Base-by-base conservation (phyloP, 1,140 invertebrate genomes). In the Drosophila kurseongensis region DNA sequence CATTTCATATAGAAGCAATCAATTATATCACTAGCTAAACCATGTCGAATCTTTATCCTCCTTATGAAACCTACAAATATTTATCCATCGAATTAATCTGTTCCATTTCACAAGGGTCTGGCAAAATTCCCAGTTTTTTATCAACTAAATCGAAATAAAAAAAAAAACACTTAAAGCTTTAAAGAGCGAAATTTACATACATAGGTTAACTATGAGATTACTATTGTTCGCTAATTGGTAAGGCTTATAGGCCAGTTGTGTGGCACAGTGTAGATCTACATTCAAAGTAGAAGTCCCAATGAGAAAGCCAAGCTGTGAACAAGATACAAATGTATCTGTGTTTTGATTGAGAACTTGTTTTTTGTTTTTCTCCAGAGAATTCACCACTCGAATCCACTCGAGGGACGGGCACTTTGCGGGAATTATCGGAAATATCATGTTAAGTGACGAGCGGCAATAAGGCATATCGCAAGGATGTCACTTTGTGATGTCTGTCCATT, bases 381-480 rank as follows among this genome's bases (percentile, higher is more conserved):
- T 13, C 16, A n/a, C 8, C 51, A 35, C n/a, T n/a, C n/a, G n/a
- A n/a, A n/a, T 27, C 48, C 27, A n/a, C 27, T 58, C 41, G 27
- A 48, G 27, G 45, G 45, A 38, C 55, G 40, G 59, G 61, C 54
- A 75, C 56, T 78, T 57, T 63, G 47, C 44, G 16, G 36, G 56
- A 58, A 77, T 75, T 75, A 83, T 83, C 69, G 80, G 75, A 65
- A 82, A 81, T 75, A 60, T 58, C 61, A 45, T 48, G 32, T 29
- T 66, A 36, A 52, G 23, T 76, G 50, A 75, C 52, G 67, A 68
- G 61, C 73, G 79, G 59, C 58, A 54, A 66, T 81, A 77, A 61
- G 77, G 56, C 82, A 85, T 75, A 86, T 88, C 79, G 80, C 77
- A 82, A 86, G 82, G 82, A 86, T 83, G 82, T 86, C 83, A 82